Conservation (phyloP, 1,140 invertebrate genomes). For the Antheraea pernyi region DNA sequence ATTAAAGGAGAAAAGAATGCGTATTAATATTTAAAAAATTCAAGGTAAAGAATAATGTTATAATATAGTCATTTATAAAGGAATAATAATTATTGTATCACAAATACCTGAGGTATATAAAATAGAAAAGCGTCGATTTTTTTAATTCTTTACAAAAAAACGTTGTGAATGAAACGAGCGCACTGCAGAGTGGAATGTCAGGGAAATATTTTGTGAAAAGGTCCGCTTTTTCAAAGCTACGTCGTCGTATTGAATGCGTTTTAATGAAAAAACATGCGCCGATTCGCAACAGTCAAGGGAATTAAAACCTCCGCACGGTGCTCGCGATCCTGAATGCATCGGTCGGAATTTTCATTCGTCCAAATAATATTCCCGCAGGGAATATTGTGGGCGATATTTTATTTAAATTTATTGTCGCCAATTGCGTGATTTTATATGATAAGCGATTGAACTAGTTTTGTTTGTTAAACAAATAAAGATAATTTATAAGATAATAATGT, state of each 20-base stretch:
- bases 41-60: no score
- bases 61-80: no score
- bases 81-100: slow-evolving; percentile 14
- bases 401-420: slow-evolving; percentile 48
- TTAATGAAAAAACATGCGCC: slow-evolving; percentile 79
- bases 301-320: slow-evolving; percentile 68
- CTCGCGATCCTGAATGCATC: slow-evolving; percentile 68
- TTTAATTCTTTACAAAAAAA: slow-evolving; percentile 56
- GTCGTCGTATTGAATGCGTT: slow-evolving; percentile 77
- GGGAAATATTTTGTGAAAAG: slow-evolving; percentile 73
- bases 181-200: slow-evolving; percentile 62
- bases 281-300: slow-evolving; percentile 76
- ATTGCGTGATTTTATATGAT: slow-evolving; percentile 34
- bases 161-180: slow-evolving; percentile 54
- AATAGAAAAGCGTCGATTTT: slow-evolving; percentile 52
- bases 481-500: no score
- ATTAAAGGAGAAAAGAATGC: no score
- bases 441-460: slow-evolving; percentile 41
- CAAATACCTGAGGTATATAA: slow-evolving; percentile 17
- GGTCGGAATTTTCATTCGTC: slow-evolving; percentile 68
- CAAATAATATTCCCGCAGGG: slow-evolving; percentile 67
- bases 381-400: slow-evolving; percentile 44
- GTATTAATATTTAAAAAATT: not conserved
- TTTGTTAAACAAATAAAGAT: slow-evolving; percentile 12
- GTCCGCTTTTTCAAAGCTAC: slow-evolving; percentile 74